A percentile compares a stretch with the other conserved stretches of the same genome.
These are phyloP conservation scores for Boloria selene DNA, from an alignment of 2,888 invertebrate genomes.

Conservation along the genomic window DNA sequence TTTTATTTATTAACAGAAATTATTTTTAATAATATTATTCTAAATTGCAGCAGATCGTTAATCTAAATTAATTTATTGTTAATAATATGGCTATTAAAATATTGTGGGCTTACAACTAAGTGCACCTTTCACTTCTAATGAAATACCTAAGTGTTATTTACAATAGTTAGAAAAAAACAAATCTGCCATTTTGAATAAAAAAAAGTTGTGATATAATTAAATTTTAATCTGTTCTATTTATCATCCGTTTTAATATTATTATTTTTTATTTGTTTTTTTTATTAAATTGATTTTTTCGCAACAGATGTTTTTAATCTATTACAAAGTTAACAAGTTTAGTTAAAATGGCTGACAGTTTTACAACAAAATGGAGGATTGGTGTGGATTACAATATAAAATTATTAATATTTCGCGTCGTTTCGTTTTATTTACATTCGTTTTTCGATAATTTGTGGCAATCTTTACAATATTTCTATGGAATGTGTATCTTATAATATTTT, in stretches of 20 bases:
- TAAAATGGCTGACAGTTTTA: background rate
- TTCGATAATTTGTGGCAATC: constrained; percentile 24
- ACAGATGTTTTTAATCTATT: background rate
- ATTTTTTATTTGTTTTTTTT: too few relatives aligned
- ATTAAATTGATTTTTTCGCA: background rate
- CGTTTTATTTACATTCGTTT: constrained; percentile 24
- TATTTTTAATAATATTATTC: constrained; percentile 17
- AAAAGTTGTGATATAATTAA: too few relatives aligned
- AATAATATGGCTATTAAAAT: constrained; percentile 66
- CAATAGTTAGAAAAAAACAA: constrained; percentile 39
- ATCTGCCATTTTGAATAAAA: constrained; percentile 7
- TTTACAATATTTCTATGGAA: constrained; percentile 23
- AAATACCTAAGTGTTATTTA: constrained; percentile 57
- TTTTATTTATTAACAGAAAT: background rate
- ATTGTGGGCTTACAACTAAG: constrained; percentile 15
- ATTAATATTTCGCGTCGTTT: background rate
- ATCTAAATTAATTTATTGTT: constrained; percentile 42
- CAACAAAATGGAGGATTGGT: constrained; percentile 46
- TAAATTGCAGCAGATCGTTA: constrained; percentile 45
- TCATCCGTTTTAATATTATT: too few relatives aligned
- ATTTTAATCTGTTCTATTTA: too few relatives aligned
- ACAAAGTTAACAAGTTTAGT: background rate
- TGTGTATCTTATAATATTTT: constrained; percentile 34
- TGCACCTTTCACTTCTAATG: constrained; percentile 50
- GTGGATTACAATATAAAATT: constrained; percentile 6